Percentiles rank a stretch among this genome's conserved stretches.
These are phyloP conservation scores for Prionailurus bengalensis DNA, from an alignment of 2,113 vertebrate genomes.

Conservation along the genomic window DNA sequence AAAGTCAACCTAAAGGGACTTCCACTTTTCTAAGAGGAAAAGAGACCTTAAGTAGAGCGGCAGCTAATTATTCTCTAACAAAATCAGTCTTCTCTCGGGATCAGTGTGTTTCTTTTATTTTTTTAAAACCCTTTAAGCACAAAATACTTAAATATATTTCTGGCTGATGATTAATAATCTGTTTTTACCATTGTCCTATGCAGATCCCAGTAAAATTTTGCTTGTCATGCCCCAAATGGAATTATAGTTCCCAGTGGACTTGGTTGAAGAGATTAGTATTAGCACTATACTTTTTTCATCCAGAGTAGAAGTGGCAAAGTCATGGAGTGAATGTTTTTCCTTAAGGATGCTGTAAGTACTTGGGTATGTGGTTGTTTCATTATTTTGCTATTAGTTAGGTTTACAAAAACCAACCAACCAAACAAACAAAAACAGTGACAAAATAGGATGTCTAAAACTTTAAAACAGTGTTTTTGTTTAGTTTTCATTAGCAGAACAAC, in stretches of 20 bases:
- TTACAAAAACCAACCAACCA: not conserved
- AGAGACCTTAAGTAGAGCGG: slow-evolving; percentile 22
- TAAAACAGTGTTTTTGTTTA: not conserved
- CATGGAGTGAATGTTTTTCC: not conserved
- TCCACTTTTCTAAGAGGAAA: slow-evolving; percentile 35
- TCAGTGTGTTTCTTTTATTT: slow-evolving; percentile 61
- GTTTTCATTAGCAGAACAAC: not conserved
- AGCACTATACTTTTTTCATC: not conserved
- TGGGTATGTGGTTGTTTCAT: not conserved
- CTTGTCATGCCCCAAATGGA: not conserved
- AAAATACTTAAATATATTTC: slow-evolving; percentile 60
- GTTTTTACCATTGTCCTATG: slow-evolving; percentile 60
- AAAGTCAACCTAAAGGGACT: slow-evolving; percentile 60
- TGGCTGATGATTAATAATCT: slow-evolving; percentile 3
- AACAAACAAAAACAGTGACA: too few species aligned
- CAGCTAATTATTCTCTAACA: slow-evolving; percentile 66
- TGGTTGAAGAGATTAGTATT: not conserved
- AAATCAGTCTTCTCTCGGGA: slow-evolving; percentile 21
- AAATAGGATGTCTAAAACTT: not conserved
- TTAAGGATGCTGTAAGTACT: not conserved
- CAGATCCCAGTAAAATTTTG: slow-evolving; percentile 49
- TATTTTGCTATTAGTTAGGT: not conserved
- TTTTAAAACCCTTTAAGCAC: not conserved
- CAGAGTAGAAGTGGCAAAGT: not conserved
- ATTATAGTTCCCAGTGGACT: not conserved